Conservation (phyloP, 1,140 invertebrate species). For the Drosophila sturtevanti region DNA sequence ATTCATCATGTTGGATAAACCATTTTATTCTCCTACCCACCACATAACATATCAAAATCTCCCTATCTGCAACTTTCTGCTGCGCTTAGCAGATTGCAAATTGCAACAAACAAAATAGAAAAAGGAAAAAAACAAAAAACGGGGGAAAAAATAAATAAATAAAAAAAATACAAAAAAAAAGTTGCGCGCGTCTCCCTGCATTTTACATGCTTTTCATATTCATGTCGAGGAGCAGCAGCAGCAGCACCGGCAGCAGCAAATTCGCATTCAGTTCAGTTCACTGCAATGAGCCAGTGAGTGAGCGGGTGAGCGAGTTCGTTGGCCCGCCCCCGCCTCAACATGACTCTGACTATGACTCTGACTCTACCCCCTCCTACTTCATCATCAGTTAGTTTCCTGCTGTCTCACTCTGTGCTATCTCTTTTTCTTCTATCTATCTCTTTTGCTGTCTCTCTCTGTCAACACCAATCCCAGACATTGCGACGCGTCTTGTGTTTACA, state of each 20-base stretch:
- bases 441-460: constrained; percentile 18
- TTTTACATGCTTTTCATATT: constrained; percentile 79
- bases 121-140: constrained; percentile 1
- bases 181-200: constrained; percentile 68
- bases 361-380: constrained; percentile 15
- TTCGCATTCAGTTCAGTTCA: constrained; percentile 31
- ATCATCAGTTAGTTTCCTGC: neutral
- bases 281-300: constrained; percentile 5
- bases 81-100: constrained; percentile 52
- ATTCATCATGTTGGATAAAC: neutral
- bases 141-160: constrained; percentile 21
- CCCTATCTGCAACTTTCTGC: constrained; percentile 39
- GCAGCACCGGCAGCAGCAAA: neutral
- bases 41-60: neutral
- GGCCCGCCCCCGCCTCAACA: constrained; percentile 43
- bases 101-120: constrained; percentile 4
- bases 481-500: constrained; percentile 72
- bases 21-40: neutral
- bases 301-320: constrained; percentile 45
- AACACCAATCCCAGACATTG: constrained; percentile 56
- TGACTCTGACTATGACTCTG: neutral
- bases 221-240: constrained; percentile 50
- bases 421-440: neutral
- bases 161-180: constrained; percentile 23
- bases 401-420: neutral